These are phyloP conservation scores for Lomographa bimaculata DNA, from an alignment of 2,888 invertebrate species.

Conservation along the genomic window DNA sequence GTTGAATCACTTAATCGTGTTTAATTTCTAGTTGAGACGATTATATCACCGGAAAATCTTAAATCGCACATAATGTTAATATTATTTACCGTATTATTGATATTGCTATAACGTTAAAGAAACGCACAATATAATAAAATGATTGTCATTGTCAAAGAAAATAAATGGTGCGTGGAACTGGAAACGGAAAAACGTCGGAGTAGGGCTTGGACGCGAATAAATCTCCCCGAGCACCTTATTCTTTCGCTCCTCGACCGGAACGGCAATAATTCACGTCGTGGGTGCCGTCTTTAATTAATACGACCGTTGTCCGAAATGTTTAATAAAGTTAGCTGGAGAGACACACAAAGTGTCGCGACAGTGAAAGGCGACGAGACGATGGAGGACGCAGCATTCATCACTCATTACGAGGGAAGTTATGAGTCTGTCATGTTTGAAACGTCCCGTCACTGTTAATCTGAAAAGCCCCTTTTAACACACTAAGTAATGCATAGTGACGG, in stretches of 20 bases:
- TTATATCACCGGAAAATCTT: no score
- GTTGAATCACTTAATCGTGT: no score
- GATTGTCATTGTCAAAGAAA: slow-evolving; percentile 46
- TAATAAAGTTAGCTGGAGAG: slow-evolving; percentile 4
- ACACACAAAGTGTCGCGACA: background rate
- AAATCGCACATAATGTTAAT: background rate
- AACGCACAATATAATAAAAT: slow-evolving; percentile 23
- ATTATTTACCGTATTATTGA: slow-evolving; percentile 4
- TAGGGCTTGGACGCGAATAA: slow-evolving; percentile 30
- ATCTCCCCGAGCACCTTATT: slow-evolving; percentile 26
- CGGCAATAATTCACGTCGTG: slow-evolving; percentile 23
- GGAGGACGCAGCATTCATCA: background rate
- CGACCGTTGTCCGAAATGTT: slow-evolving; percentile 17
- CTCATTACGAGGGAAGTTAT: slow-evolving; percentile 15
- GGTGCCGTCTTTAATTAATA: slow-evolving; percentile 38
- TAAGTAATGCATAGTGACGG: background rate
- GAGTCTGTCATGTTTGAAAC: slow-evolving; percentile 4
- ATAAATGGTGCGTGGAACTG: slow-evolving; percentile 28
- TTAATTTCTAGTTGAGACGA: no score
- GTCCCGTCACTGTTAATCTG: background rate
- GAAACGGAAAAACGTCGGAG: slow-evolving; percentile 23
- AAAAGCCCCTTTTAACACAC: background rate
- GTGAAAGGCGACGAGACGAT: background rate
- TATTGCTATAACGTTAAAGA: slow-evolving; percentile 1
- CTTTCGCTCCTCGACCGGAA: slow-evolving; percentile 15